These are phyloP conservation scores for Euphydryas editha DNA, from an alignment of 2,888 invertebrate genomes.

Conservation along the genomic window DNA sequence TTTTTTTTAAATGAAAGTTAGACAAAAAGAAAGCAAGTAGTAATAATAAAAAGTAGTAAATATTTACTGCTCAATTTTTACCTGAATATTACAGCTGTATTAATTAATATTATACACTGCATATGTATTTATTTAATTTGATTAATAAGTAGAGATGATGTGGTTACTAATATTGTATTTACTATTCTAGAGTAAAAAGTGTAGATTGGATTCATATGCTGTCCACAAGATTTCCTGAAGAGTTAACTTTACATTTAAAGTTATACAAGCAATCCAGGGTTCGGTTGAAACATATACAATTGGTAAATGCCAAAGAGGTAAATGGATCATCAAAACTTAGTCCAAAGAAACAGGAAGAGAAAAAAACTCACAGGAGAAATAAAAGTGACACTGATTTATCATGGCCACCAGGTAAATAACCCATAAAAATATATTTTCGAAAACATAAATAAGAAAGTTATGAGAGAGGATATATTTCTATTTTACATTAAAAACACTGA, in stretches of 20 bases:
- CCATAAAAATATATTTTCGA: constrained; percentile 15
- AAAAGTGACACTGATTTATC: constrained; percentile 89
- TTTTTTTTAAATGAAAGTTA: no score
- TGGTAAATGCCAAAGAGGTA: constrained; percentile 73
- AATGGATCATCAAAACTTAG: constrained; percentile 69
- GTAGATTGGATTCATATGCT: constrained; percentile 96
- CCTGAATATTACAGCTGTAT: no score
- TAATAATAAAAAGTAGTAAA: no score
- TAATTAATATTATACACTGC: background rate
- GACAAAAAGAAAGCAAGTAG: no score
- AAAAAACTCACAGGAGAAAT: constrained; percentile 86
- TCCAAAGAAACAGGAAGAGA: constrained; percentile 75
- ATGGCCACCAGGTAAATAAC: constrained; percentile 82
- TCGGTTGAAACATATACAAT: constrained; percentile 71
- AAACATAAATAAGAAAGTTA: background rate
- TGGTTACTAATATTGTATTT: no score
- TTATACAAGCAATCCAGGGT: constrained; percentile 91
- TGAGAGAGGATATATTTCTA: background rate
- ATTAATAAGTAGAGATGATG: no score
- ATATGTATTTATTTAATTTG: no score
- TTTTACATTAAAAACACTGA: no score
- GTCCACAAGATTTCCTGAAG: constrained; percentile 94
- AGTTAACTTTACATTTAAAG: constrained; percentile 94
- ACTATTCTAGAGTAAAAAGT: constrained; percentile 87
- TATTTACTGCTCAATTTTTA: no score